These are phyloP conservation scores for Cyanistes caeruleus DNA, from an alignment of 2,113 vertebrate species.

Conservation along the genomic window DNA sequence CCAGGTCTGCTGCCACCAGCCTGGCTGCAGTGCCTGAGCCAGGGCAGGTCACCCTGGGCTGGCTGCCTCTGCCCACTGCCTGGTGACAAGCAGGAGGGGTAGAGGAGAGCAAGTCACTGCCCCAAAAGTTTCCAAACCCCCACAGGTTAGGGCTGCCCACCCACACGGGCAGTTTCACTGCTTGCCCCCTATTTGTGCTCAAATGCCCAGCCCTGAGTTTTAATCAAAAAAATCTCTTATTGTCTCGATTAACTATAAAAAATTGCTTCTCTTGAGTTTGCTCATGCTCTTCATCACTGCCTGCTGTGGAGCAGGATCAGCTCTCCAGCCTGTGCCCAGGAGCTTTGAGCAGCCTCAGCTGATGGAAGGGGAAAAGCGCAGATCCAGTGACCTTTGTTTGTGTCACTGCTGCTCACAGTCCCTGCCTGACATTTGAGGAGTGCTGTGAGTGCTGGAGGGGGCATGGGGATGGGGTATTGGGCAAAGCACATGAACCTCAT, in stretches of 20 bases:
- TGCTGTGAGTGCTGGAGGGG: not conserved
- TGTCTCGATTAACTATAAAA: rapidly evolving
- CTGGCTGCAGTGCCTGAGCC: not conserved
- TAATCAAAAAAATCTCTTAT: not conserved
- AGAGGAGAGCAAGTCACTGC: not conserved
- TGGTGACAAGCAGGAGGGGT: not conserved
- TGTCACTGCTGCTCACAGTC: not conserved
- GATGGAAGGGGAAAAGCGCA: rapidly evolving
- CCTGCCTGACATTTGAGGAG: not conserved
- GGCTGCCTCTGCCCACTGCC: not conserved
- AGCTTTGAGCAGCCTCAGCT: not conserved
- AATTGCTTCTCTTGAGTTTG: not conserved
- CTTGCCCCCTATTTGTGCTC: not conserved
- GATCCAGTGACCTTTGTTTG: not conserved
- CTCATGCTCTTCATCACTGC: rapidly evolving
- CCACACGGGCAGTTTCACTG: rapidly evolving
- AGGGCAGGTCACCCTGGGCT: rapidly evolving
- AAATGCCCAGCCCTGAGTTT: not conserved
- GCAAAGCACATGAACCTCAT: not conserved
- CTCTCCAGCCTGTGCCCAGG: not conserved
- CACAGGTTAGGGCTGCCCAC: not conserved
- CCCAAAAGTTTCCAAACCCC: not conserved
- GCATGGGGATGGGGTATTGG: not conserved
- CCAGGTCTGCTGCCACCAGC: not conserved
- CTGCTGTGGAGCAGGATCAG: not conserved